phyloP scores from a whole-genome alignment of 2,888 invertebrate genomes.

The Lithodes maja region DNA sequence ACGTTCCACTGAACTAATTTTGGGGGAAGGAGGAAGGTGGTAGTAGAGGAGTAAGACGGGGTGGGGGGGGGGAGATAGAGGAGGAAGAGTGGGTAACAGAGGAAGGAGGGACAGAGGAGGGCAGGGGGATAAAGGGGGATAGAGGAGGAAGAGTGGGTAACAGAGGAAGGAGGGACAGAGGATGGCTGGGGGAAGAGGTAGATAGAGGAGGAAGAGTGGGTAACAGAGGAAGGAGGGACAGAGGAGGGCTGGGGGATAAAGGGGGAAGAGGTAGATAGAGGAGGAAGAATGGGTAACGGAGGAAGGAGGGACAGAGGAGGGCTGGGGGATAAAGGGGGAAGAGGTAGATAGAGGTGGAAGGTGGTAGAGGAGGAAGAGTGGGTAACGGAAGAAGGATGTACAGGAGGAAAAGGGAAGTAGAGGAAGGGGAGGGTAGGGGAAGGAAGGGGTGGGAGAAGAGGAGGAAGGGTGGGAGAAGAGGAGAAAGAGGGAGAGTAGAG shows the following conservation, averaged over 20 bases:
- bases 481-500: not conserved
- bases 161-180: constrained; percentile 6
- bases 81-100: constrained; percentile 11
- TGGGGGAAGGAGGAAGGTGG: not conserved
- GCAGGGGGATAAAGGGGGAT: not conserved
- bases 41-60: not conserved
- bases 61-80: not conserved
- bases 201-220: not conserved
- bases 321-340: not conserved
- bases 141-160: not conserved
- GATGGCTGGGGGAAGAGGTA: not conserved
- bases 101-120: constrained; percentile 1
- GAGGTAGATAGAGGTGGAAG: not conserved
- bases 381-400: not conserved
- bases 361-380: not conserved
- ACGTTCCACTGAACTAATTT: no score
- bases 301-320: not conserved
- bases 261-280: not conserved
- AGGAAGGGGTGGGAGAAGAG: not conserved
- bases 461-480: constrained; percentile 4
- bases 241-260: not conserved
- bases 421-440: not conserved
- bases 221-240: not conserved
- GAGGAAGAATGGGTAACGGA: constrained; percentile 3
- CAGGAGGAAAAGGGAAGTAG: not conserved